A percentile compares a stretch with the other conserved stretches of the same genome.
These are phyloP conservation scores for Eilema depressum DNA, from an alignment of 2,888 invertebrate genomes.

Conservation along the genomic window DNA sequence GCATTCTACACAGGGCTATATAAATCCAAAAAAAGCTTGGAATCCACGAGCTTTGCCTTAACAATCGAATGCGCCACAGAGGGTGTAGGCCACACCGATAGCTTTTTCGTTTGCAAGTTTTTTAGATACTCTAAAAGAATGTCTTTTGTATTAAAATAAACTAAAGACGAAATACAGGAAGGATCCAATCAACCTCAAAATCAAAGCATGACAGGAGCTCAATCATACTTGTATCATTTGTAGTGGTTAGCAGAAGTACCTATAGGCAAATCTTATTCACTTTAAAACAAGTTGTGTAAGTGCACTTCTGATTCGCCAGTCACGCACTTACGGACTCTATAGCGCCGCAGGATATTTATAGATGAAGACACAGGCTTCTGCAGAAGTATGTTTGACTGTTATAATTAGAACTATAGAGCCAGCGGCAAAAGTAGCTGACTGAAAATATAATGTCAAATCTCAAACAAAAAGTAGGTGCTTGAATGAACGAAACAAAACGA, in stretches of 20 bases:
- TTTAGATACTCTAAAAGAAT: background rate
- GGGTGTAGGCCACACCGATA: background rate
- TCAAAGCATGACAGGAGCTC: slow-evolving; percentile 37
- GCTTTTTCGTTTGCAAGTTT: background rate
- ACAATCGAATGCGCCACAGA: no score
- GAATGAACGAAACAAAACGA: no score
- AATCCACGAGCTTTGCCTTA: no score
- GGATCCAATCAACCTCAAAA: slow-evolving; percentile 34
- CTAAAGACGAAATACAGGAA: slow-evolving; percentile 37
- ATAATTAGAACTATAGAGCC: slow-evolving; percentile 12
- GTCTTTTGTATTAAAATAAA: background rate
- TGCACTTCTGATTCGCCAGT: slow-evolving; percentile 63
- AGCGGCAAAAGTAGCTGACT: no score
- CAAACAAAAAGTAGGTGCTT: no score
- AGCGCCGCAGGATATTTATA: slow-evolving; percentile 50
- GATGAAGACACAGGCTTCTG: slow-evolving; percentile 28
- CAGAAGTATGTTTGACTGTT: slow-evolving; percentile 20
- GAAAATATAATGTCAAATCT: no score
- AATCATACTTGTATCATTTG: slow-evolving; percentile 34
- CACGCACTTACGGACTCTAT: slow-evolving; percentile 55
- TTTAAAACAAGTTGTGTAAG: slow-evolving; percentile 52
- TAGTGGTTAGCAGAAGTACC: slow-evolving; percentile 39
- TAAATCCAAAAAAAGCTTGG: no score
- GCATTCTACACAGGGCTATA: no score
- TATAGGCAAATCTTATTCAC: slow-evolving; percentile 48